Conservation (phyloP, 2,113 vertebrate species). For the Pipra filicauda region DNA sequence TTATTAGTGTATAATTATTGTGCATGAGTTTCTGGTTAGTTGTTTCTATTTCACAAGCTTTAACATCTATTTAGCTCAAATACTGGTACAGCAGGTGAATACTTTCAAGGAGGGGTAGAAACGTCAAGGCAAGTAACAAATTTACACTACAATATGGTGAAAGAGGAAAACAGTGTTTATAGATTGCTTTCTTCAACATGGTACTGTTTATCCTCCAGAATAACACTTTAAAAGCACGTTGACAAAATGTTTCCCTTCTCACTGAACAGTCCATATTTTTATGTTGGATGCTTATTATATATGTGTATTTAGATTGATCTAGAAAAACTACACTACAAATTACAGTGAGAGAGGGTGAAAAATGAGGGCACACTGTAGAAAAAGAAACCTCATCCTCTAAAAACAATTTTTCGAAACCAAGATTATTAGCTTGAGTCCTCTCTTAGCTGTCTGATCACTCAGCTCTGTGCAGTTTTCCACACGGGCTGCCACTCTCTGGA, state of each 20-base stretch:
- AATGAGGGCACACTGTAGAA: not conserved
- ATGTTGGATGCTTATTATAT: not conserved
- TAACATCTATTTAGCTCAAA: conserved; percentile 34
- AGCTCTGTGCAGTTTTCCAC: not conserved
- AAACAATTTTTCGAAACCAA: not conserved
- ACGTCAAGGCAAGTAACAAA: not conserved
- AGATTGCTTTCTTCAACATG: conserved; percentile 20
- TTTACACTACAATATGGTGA: conserved; percentile 27
- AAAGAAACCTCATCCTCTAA: not conserved
- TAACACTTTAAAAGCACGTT: conserved; percentile 21
- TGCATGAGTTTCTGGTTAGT: conserved; percentile 28
- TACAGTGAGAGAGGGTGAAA: not conserved
- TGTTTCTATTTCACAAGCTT: conserved; percentile 44
- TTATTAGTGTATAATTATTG: conserved; percentile 29
- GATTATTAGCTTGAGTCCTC: not conserved
- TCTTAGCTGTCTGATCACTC: not conserved
- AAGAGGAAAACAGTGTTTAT: conserved; percentile 38
- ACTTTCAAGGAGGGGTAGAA: conserved; percentile 35
- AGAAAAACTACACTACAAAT: not conserved
- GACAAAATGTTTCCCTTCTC: conserved; percentile 11
- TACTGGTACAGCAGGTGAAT: conserved; percentile 17
- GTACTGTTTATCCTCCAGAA: conserved; percentile 44
- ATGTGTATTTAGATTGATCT: not conserved
- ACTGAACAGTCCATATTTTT: conserved; percentile 28
- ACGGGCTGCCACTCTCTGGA: rapidly evolving